These are phyloP conservation scores for Margarornis squamiger DNA, from an alignment of 2,797 vertebrate species.

Conservation along the genomic window DNA sequence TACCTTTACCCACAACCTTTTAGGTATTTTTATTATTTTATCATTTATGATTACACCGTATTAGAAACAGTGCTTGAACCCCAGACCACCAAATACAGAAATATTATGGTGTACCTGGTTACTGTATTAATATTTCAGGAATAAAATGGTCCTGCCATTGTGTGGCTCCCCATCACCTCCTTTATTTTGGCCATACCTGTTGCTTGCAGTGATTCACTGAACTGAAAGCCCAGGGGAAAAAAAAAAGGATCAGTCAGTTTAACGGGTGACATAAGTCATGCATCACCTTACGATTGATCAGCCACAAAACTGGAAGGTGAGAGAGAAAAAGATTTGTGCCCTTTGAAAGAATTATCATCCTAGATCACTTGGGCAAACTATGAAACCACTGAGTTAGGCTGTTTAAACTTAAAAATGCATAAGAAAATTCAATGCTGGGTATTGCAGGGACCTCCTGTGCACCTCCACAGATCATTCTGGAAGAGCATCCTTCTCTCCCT, in stretches of 20 bases:
- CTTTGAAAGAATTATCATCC: not conserved
- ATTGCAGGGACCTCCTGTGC: accelerated
- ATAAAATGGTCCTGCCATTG: not conserved
- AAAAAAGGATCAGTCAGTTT: not conserved
- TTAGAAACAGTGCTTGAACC: not conserved
- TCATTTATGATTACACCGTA: not conserved
- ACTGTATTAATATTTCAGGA: not conserved
- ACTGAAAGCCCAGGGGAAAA: not conserved
- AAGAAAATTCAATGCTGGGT: not conserved
- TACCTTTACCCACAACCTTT: not conserved
- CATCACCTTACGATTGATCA: not conserved
- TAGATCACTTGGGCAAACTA: not conserved
- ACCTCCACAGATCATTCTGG: not conserved
- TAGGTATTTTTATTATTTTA: not conserved
- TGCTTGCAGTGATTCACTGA: not conserved
- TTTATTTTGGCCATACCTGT: not conserved
- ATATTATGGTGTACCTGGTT: not conserved
- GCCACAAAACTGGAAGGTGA: not conserved
- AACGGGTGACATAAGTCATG: not conserved
- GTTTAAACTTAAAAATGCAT: not conserved
- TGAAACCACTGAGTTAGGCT: not conserved
- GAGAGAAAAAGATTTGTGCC: not conserved
- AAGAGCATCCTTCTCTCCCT: not conserved
- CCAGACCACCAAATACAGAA: not conserved
- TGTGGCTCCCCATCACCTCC: not conserved